phyloP scores from a whole-genome alignment of 2,888 invertebrate species.

The Rhimphoctona megacephalus region DNA sequence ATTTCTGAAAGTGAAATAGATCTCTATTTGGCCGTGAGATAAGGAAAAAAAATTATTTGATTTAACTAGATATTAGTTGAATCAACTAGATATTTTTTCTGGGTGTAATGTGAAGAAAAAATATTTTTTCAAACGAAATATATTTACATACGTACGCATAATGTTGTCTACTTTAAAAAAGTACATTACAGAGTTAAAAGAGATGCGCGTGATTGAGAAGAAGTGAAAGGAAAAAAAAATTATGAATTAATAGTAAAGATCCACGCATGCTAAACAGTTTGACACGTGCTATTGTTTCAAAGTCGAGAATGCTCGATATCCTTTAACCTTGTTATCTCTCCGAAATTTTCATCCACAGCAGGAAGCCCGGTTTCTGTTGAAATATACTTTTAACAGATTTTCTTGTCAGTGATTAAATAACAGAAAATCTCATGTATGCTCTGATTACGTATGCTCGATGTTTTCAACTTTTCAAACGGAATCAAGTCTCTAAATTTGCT shows the following conservation, averaged over 20 bases:
- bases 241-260: slow-evolving; percentile 23
- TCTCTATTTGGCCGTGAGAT: too few species aligned
- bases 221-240: slow-evolving; percentile 20
- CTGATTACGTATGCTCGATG: not conserved
- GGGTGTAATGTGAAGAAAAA: too few species aligned
- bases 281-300: slow-evolving; percentile 17
- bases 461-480: not conserved
- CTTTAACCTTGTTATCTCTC: not conserved
- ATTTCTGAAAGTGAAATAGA: too few species aligned
- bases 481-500: not conserved
- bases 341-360: not conserved
- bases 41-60: too few species aligned
- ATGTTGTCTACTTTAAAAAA: too few species aligned
- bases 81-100: too few species aligned
- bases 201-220: slow-evolving; percentile 1
- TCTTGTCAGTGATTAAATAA: not conserved
- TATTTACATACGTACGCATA: too few species aligned
- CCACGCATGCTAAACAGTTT: slow-evolving; percentile 36
- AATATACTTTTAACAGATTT: not conserved
- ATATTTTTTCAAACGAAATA: too few species aligned
- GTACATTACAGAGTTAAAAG: not conserved
- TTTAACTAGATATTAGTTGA: too few species aligned
- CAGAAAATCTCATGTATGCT: not conserved
- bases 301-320: not conserved
- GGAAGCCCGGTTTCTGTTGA: not conserved